phyloP scores from a whole-genome alignment of 1,140 invertebrate species.

The Mactra quadrangularis region DNA sequence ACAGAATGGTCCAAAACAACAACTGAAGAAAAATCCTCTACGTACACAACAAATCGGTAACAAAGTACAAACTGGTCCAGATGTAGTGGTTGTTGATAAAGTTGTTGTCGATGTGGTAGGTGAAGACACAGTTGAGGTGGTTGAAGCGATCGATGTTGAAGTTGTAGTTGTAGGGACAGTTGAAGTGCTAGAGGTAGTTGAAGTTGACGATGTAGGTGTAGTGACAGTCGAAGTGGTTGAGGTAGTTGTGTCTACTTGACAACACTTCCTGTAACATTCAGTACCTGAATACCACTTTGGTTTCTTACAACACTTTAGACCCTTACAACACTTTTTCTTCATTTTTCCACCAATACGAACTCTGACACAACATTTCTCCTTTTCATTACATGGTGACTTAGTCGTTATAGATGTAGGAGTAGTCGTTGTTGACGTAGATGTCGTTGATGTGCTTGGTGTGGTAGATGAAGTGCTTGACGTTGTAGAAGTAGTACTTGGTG shows the following conservation, averaged over 20 bases:
- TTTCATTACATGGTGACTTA: conserved; percentile 17
- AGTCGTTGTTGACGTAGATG: conserved; percentile 16
- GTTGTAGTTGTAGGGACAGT: no score
- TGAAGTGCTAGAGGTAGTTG: no score
- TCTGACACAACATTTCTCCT: conserved; percentile 26
- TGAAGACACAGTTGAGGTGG: not conserved
- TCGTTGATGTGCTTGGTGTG: not conserved
- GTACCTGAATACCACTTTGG: conserved; percentile 10
- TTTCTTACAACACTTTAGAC: not conserved
- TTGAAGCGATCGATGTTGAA: no score
- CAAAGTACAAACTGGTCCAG: no score
- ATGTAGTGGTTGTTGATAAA: not conserved
- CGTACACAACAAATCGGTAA: no score
- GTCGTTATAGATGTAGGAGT: conserved; percentile 29
- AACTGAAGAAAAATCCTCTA: no score
- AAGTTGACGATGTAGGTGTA: not conserved
- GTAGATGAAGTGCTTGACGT: not conserved
- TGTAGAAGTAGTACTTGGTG: conserved; percentile 10
- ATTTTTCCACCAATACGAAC: conserved; percentile 9
- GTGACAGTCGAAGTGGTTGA: not conserved
- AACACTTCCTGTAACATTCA: not conserved
- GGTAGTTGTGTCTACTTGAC: not conserved
- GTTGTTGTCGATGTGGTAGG: not conserved
- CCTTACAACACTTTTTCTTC: not conserved
- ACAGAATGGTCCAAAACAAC: no score